Percentiles rank a stretch among this genome's conserved stretches.
Evolutionary conservation across 2,113 vertebrate species (phyloP).

Genomic region (Hippolais icterina): DNA sequence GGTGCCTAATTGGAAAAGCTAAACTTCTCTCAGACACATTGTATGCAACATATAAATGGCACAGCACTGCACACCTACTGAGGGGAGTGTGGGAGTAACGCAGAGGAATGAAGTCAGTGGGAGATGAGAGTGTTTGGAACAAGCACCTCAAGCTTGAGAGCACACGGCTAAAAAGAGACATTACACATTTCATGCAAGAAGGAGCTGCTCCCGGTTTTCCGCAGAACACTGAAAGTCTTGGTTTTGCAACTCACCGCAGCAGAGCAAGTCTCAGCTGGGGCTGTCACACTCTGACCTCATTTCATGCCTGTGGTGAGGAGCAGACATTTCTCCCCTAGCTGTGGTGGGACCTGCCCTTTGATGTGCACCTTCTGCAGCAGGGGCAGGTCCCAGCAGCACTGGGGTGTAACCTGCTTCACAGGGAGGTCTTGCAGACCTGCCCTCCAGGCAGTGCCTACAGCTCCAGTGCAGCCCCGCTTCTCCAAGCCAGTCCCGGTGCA

Average conservation of each 20-base stretch:
- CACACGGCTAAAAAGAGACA: background rate
- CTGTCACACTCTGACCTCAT: background rate
- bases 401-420: accelerated
- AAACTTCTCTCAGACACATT: slow-evolving; percentile 8
- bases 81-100: slow-evolving; percentile 5
- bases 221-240: background rate
- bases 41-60: slow-evolving; percentile 2
- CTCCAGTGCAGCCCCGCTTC: background rate
- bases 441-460: background rate
- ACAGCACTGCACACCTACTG: background rate
- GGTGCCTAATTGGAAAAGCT: slow-evolving; percentile 46
- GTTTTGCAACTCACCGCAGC: background rate
- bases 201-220: background rate
- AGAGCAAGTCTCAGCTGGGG: background rate
- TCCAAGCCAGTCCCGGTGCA: accelerated
- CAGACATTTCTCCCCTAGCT: background rate
- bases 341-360: background rate
- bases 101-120: slow-evolving; percentile 55
- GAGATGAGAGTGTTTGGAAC: slow-evolving; percentile 34
- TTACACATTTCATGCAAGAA: background rate
- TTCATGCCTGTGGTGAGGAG: background rate
- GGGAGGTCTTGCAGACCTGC: background rate
- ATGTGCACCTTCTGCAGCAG: background rate
- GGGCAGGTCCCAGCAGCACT: background rate
- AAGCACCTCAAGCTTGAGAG: slow-evolving; percentile 20